These are phyloP conservation scores for Enteromius anoplus DNA, from an alignment of 2,797 vertebrate genomes.

Conservation along the genomic window DNA sequence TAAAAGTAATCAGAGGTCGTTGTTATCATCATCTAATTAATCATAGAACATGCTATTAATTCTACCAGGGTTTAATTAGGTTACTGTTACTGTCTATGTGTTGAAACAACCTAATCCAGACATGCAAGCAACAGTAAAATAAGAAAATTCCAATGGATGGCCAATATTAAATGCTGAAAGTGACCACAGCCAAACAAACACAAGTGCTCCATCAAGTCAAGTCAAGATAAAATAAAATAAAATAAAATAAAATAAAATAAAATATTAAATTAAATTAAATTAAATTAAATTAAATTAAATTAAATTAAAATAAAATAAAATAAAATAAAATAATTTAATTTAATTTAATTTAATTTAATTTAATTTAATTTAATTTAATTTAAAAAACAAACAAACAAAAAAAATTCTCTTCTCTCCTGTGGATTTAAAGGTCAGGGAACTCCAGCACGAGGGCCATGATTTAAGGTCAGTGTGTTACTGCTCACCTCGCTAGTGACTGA, in stretches of 20 bases:
- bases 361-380: too few relatives aligned
- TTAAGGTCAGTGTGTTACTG: slow-evolving; percentile 57
- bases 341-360: too few relatives aligned
- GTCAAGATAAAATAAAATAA: too few relatives aligned
- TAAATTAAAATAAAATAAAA: too few relatives aligned
- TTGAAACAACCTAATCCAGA: neutral
- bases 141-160: neutral
- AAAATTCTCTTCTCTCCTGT: too few relatives aligned
- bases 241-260: too few relatives aligned
- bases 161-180: neutral
- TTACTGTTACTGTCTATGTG: slow-evolving; percentile 6
- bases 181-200: too few relatives aligned
- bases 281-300: too few relatives aligned
- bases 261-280: too few relatives aligned
- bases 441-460: slow-evolving; percentile 56
- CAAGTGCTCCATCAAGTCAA: too few relatives aligned
- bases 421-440: slow-evolving; percentile 56
- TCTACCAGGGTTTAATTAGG: slow-evolving; percentile 29
- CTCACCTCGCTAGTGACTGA: slow-evolving; percentile 15
- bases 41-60: slow-evolving; percentile 67
- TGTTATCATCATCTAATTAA: slow-evolving; percentile 68
- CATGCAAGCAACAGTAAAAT: neutral
- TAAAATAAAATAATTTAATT: too few relatives aligned
- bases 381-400: too few relatives aligned
- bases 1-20: slow-evolving; percentile 64